Percentiles rank a stretch among this genome's conserved stretches.
Conservation (phyloP, 2,797 vertebrate species). For the Sebastiscus albofasciatus region DNA sequence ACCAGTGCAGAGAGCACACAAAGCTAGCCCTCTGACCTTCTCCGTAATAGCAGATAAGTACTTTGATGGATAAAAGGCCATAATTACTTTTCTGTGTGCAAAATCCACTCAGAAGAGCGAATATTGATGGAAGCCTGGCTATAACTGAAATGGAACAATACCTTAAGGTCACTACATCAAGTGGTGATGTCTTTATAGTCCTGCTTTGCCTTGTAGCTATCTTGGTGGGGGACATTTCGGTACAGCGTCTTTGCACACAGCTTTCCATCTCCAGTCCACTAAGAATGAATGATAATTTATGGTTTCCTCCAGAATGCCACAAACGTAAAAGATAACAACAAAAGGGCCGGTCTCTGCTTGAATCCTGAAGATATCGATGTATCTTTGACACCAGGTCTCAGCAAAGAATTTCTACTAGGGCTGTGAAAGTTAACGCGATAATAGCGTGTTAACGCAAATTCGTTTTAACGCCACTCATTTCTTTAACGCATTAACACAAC, state of each 20-base stretch:
- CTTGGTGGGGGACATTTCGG: not conserved
- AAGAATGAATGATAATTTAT: constrained; percentile 40
- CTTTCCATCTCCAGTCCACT: constrained; percentile 12
- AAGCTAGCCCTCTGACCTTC: constrained; percentile 64
- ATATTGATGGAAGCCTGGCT: constrained; percentile 50
- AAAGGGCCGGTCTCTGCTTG: constrained; percentile 13
- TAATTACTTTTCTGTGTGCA: constrained; percentile 73
- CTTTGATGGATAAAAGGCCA: constrained; percentile 65
- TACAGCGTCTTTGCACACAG: constrained; percentile 2
- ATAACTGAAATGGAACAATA: constrained; percentile 65
- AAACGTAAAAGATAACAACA: constrained; percentile 35
- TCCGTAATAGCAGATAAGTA: constrained; percentile 68
- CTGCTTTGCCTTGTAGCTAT: constrained; percentile 29
- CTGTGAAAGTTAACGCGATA: no score
- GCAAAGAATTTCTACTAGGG: not conserved
- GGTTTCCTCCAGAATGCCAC: constrained; percentile 23
- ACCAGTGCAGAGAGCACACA: constrained; percentile 43
- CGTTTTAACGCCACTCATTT: no score
- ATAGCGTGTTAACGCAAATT: no score
- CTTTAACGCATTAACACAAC: no score
- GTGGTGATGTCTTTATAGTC: constrained; percentile 51
- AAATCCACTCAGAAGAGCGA: constrained; percentile 62
- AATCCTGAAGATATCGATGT: not conserved
- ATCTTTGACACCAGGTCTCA: constrained; percentile 6
- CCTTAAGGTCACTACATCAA: constrained; percentile 68